A percentile compares a stretch with the other conserved stretches of the same genome.
Conservation (phyloP, 2,797 vertebrate genomes). For the Xyrichtys novacula region DNA sequence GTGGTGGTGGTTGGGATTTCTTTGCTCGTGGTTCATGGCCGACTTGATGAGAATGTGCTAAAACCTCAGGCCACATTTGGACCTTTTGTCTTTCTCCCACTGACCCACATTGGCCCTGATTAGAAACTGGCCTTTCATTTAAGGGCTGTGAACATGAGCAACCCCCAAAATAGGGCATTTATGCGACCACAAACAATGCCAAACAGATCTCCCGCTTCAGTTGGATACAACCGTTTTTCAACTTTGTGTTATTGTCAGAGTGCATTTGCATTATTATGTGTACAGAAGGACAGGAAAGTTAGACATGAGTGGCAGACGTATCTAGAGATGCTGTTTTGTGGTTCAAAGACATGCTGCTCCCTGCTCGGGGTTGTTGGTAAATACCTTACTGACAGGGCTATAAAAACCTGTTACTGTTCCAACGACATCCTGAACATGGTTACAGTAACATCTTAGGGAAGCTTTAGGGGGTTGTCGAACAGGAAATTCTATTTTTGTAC, state of each 20-base stretch:
- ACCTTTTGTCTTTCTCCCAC: conserved; percentile 73
- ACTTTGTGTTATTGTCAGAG: conserved; percentile 1
- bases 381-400: conserved; percentile 47
- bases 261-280: conserved; percentile 21
- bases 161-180: conserved; percentile 69
- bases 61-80: conserved; percentile 60
- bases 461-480: background rate
- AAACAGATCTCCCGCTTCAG: conserved; percentile 61
- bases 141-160: conserved; percentile 45
- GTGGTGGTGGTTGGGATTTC: conserved; percentile 30
- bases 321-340: conserved; percentile 17
- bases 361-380: conserved; percentile 36
- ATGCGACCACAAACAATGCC: conserved; percentile 67
- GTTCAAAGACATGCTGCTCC: conserved; percentile 43
- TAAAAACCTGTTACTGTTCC: conserved; percentile 36
- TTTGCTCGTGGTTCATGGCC: conserved; percentile 48
- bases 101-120: conserved; percentile 80
- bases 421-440: conserved; percentile 16
- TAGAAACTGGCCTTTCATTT: conserved; percentile 68
- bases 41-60: conserved; percentile 76
- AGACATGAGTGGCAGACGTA: conserved; percentile 1
- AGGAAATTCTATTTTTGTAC: conserved; percentile 3
- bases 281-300: background rate
- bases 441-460: background rate
- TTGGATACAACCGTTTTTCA: conserved; percentile 36